A percentile compares a stretch with the other conserved stretches of the same genome.
Conservation (phyloP, 2,797 vertebrate species). For the Oreonectes daqikongensis region DNA sequence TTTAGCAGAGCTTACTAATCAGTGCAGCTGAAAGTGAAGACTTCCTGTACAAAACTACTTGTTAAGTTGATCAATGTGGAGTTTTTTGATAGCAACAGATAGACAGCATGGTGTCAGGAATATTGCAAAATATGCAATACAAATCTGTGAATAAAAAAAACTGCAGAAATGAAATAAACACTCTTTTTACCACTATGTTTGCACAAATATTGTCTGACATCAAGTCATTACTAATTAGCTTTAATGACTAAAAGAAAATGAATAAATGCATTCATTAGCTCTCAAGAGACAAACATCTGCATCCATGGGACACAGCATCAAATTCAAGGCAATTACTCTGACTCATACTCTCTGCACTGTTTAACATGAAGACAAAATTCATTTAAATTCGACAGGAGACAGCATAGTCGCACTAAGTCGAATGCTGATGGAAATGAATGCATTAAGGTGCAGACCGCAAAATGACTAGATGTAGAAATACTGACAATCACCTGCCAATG, state of each 20-base stretch:
- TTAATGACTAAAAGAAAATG: not conserved
- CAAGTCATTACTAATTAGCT: not conserved
- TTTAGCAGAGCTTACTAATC: too few relatives aligned
- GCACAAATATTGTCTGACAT: not conserved
- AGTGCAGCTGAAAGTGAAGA: too few relatives aligned
- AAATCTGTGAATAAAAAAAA: too few relatives aligned
- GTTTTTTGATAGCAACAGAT: too few relatives aligned
- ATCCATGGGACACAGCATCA: not conserved
- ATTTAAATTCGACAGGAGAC: conserved; percentile 2
- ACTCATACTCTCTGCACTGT: conserved; percentile 3
- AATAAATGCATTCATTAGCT: not conserved
- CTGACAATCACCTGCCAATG: not conserved
- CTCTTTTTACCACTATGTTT: not conserved
- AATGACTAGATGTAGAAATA: not conserved
- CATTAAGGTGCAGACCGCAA: not conserved
- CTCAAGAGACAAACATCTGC: not conserved
- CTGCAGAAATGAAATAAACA: not conserved
- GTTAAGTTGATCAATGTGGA: too few relatives aligned
- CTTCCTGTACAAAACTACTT: too few relatives aligned
- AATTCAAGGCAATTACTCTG: conserved; percentile 8
- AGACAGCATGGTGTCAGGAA: not conserved
- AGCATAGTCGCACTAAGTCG: not conserved
- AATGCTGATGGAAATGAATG: conserved; percentile 37
- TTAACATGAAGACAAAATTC: not conserved
- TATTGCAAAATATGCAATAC: too few relatives aligned